Conservation (phyloP, 2,888 invertebrate genomes). For the Hypsopygia costalis region DNA sequence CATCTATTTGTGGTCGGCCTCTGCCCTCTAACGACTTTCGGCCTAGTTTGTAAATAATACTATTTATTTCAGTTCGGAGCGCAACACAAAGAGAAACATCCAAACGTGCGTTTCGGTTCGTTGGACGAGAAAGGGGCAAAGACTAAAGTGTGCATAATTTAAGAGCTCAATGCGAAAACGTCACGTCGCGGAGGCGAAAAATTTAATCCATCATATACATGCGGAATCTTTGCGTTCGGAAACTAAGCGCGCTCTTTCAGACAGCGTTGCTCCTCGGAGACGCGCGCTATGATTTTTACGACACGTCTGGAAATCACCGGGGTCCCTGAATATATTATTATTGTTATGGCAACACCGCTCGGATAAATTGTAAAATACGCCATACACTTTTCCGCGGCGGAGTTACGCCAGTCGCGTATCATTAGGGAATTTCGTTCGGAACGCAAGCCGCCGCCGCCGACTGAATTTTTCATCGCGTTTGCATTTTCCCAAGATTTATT, state of each 20-base stretch:
- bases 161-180: slow-evolving; percentile 47
- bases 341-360: slow-evolving; percentile 71
- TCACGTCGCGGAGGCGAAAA: slow-evolving; percentile 63
- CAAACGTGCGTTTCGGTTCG: not conserved
- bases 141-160: slow-evolving; percentile 52
- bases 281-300: slow-evolving; percentile 64
- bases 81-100: slow-evolving; percentile 18
- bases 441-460: slow-evolving; percentile 30
- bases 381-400: slow-evolving; percentile 43
- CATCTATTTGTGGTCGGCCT: slow-evolving; percentile 77
- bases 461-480: slow-evolving; percentile 55
- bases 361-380: slow-evolving; percentile 71
- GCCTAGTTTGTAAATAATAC: slow-evolving; percentile 25
- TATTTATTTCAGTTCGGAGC: slow-evolving; percentile 16
- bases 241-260: slow-evolving; percentile 22
- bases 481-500: slow-evolving; percentile 24
- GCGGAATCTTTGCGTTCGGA: slow-evolving; percentile 31
- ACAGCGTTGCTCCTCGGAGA: slow-evolving; percentile 31
- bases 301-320: slow-evolving; percentile 70
- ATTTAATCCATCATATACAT: slow-evolving; percentile 68
- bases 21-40: slow-evolving; percentile 63
- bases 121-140: slow-evolving; percentile 11
- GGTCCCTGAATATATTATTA: slow-evolving; percentile 75
- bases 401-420: slow-evolving; percentile 55
- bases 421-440: slow-evolving; percentile 62